Percentiles rank a stretch among this genome's conserved stretches.
These are phyloP conservation scores for Sebastolobus alascanus DNA, from an alignment of 2,797 vertebrate species.

Conservation along the genomic window DNA sequence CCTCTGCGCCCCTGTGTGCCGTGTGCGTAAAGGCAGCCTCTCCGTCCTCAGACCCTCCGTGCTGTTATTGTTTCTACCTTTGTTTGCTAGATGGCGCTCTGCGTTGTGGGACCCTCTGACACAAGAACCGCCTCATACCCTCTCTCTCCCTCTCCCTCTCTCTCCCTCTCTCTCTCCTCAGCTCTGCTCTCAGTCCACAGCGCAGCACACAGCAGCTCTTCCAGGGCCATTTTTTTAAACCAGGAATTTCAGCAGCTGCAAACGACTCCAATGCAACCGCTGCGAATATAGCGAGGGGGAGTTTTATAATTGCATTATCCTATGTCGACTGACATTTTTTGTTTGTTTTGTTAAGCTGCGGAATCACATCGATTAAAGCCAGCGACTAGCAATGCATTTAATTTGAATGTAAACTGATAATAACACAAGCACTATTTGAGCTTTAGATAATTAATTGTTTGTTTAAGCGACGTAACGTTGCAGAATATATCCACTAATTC, in stretches of 20 bases:
- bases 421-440: conserved; percentile 45
- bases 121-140: conserved; percentile 62
- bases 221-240: conserved; percentile 43
- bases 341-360: conserved; percentile 59
- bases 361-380: conserved; percentile 62
- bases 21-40: conserved; percentile 61
- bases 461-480: conserved; percentile 41
- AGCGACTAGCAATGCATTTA: conserved; percentile 52
- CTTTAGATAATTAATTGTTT: conserved; percentile 62
- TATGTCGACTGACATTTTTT: conserved; percentile 36
- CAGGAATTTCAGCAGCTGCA: conserved; percentile 59
- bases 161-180: conserved; percentile 54
- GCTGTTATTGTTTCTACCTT: conserved; percentile 87
- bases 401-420: conserved; percentile 46
- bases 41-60: conserved; percentile 58
- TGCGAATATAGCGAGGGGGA: conserved; percentile 17
- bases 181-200: conserved; percentile 61
- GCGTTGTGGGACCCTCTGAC: conserved; percentile 88
- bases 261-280: conserved; percentile 28
- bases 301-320: conserved; percentile 58
- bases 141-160: conserved; percentile 52
- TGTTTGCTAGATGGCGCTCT: conserved; percentile 98
- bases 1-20: conserved; percentile 55
- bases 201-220: conserved; percentile 52
- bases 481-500: conserved; percentile 21